These are phyloP conservation scores for Allobates femoralis DNA, from an alignment of 2,797 vertebrate species.

Conservation along the genomic window DNA sequence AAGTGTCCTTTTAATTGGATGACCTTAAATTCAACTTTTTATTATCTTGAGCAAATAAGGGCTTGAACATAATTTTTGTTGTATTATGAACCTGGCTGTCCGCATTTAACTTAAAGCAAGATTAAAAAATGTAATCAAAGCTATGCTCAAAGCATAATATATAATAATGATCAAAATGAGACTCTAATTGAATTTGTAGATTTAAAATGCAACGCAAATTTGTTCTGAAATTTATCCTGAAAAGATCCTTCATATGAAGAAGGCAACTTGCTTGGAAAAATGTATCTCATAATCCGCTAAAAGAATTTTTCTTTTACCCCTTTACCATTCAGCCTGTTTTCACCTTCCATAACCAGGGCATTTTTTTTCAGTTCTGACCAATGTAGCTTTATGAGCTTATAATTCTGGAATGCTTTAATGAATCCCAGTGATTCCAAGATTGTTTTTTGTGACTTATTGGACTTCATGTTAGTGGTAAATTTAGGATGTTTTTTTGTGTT, in stretches of 20 bases:
- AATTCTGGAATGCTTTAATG: no score
- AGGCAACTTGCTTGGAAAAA: neutral
- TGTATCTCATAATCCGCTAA: neutral
- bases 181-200: neutral
- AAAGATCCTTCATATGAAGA: neutral
- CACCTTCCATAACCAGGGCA: no score
- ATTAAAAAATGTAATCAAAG: conserved; percentile 28
- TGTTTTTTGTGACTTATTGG: no score
- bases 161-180: neutral
- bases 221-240: neutral
- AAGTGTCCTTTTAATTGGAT: conserved; percentile 48
- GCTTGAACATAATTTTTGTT: conserved; percentile 5
- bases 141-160: neutral
- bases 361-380: no score
- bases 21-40: conserved; percentile 49
- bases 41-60: conserved; percentile 15
- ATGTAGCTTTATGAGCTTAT: no score
- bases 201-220: neutral
- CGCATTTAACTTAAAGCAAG: conserved; percentile 11
- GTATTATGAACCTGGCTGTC: conserved; percentile 11
- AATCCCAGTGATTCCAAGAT: no score
- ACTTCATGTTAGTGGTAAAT: no score
- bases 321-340: no score
- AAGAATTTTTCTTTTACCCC: neutral
- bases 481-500: no score